Evolutionary conservation across 2,797 vertebrate genomes (phyloP), one percentile per base, ranked within the genome.

Genomic region (Acanthurus tractus): DNA sequence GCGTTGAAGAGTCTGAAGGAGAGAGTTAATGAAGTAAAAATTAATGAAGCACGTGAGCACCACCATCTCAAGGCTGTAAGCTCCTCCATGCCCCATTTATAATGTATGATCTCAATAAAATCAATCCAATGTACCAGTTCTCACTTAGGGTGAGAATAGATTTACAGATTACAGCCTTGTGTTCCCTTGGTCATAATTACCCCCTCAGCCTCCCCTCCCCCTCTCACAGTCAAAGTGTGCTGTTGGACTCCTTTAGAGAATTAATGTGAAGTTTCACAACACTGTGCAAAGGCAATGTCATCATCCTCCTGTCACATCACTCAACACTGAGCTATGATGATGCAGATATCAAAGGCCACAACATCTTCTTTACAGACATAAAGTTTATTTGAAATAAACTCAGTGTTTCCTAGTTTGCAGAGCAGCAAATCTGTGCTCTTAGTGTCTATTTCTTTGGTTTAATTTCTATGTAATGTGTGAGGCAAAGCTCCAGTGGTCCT

Each of bases 41-140:
- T 95, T 94, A 96, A 95, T 95, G 95, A 96, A 95, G 94, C 94
- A 94, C 90, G 69, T 87, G 94, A 95, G 88, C 90, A 93, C 80
- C 93, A 94, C 91, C 93, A 90, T 91, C 93, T 94, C 92, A 93
- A 92, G 91, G 94, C 94, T 91, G 93, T 93, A 91, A 94, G 93
- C 89, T 92, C 93, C 89, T 95, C 95, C 65, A 78, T 95, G 90
- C 93, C 95, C 92, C 95, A 86, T 92, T 96, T 96, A 94, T 96
- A 93, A 94, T 92, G 91, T 95, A 96, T 92, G 94, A 95, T 93
- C 93, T 95, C 94, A 95, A 96, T 95, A 96, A 97, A 96, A 97
- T 96, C 94, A 95, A 92, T 96, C 90, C 94, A 88, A 94, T 95
- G 95, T 96, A 95, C 93, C 94, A 95, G 93, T 93, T 95, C 94